These are phyloP conservation scores for Pavo muticus DNA, from an alignment of 2,113 vertebrate genomes.

Conservation along the genomic window DNA sequence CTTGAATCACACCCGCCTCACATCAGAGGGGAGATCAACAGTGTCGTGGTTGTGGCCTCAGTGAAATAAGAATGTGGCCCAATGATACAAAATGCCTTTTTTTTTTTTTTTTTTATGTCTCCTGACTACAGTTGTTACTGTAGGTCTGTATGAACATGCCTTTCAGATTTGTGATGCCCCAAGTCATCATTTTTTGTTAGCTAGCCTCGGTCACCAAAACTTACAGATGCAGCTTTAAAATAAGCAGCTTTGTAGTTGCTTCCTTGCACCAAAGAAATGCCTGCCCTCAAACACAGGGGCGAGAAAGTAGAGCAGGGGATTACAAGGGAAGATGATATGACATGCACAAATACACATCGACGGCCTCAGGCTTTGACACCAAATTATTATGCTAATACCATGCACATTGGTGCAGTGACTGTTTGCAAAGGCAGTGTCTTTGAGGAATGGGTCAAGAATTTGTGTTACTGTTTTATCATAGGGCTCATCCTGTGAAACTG, in stretches of 20 bases:
- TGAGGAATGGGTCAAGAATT: neutral
- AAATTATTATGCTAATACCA: conserved; percentile 2
- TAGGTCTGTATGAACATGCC: neutral
- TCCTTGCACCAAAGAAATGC: neutral
- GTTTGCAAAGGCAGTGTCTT: neutral
- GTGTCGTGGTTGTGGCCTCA: neutral
- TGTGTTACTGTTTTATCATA: neutral
- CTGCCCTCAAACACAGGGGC: neutral
- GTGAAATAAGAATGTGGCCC: neutral
- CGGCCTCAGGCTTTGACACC: neutral
- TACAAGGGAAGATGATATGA: conserved; percentile 1
- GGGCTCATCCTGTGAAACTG: neutral
- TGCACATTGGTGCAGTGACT: neutral
- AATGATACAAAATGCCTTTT: neutral
- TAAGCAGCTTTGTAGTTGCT: conserved; percentile 18
- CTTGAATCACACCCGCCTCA: neutral
- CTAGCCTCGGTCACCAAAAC: neutral
- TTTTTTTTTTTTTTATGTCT: neutral
- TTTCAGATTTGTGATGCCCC: neutral
- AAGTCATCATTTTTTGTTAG: neutral
- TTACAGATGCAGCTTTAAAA: neutral
- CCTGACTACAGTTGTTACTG: neutral
- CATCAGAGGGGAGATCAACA: neutral
- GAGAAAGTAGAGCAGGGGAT: conserved; percentile 23
- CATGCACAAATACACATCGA: neutral